Conservation (phyloP, 2,113 vertebrate species). For the Melanotaenia duboulayi region DNA sequence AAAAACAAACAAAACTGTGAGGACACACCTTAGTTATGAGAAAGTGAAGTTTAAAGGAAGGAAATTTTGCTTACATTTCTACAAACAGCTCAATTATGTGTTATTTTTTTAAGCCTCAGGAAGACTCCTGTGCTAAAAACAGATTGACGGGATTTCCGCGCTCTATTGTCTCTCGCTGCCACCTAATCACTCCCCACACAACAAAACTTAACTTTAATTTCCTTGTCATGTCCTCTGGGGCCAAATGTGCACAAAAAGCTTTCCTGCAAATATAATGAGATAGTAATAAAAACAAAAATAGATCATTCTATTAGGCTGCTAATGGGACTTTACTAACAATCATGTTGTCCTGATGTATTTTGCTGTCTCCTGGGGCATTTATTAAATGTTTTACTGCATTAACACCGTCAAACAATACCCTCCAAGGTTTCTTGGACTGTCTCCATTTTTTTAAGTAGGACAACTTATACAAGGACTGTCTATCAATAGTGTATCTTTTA, state of each 20-base stretch:
- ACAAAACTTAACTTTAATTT: constrained; percentile 56
- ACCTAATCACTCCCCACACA: constrained; percentile 54
- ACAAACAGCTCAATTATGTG: constrained; percentile 22
- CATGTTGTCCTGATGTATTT: constrained; percentile 19
- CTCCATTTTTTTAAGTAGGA: constrained; percentile 31
- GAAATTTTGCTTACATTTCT: constrained; percentile 18
- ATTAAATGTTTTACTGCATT: neutral
- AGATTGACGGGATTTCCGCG: constrained; percentile 69
- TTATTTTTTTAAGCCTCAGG: constrained; percentile 43
- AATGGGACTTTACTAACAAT: constrained; percentile 20
- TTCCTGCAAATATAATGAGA: constrained; percentile 42
- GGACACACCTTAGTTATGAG: neutral
- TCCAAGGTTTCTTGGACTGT: neutral
- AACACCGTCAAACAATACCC: neutral
- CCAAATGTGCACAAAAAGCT: constrained; percentile 35
- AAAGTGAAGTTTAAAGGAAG: constrained; percentile 34
- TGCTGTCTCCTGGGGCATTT: constrained; percentile 6
- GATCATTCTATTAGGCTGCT: constrained; percentile 32
- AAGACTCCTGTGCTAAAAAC: constrained; percentile 67
- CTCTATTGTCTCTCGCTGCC: constrained; percentile 63
- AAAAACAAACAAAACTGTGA: neutral
- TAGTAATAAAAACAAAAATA: constrained; percentile 42
- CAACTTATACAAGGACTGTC: constrained; percentile 53
- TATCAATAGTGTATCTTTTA: constrained; percentile 49
- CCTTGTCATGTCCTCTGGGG: constrained; percentile 51